Conservation (phyloP, 2,113 vertebrate species). For the Cebidichthys violaceus region DNA sequence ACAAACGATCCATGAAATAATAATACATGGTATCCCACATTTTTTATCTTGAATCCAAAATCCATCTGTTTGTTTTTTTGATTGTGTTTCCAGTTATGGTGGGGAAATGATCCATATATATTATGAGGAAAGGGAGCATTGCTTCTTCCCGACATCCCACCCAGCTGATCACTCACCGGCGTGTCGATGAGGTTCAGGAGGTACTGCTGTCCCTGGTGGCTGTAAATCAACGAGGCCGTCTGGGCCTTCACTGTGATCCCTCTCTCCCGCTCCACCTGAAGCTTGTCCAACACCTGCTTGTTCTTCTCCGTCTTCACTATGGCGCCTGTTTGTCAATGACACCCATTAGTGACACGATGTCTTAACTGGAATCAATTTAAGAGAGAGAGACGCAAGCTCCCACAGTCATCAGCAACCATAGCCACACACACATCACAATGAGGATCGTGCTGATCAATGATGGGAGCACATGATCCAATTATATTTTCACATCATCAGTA, state of each 20-base stretch:
- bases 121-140: neutral
- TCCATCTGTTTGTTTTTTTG: neutral
- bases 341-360: neutral
- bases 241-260: slow-evolving; percentile 99
- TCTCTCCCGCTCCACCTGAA: slow-evolving; percentile 97
- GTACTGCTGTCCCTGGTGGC: slow-evolving; percentile 85
- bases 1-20: neutral
- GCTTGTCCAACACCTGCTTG: slow-evolving; percentile 97
- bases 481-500: neutral
- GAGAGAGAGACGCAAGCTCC: too few relatives aligned
- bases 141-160: neutral
- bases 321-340: slow-evolving; percentile 83
- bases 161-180: slow-evolving; percentile 83
- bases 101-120: neutral
- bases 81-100: neutral
- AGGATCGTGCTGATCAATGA: neutral
- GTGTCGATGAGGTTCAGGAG: slow-evolving; percentile 99
- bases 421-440: neutral
- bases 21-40: neutral
- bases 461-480: neutral
- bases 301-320: slow-evolving; percentile 92
- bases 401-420: too few relatives aligned
- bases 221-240: slow-evolving; percentile 95
- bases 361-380: neutral
- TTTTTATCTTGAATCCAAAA: neutral